These are phyloP conservation scores for Dendroctonus ponderosae DNA, from an alignment of 1,140 invertebrate species.

Conservation along the genomic window DNA sequence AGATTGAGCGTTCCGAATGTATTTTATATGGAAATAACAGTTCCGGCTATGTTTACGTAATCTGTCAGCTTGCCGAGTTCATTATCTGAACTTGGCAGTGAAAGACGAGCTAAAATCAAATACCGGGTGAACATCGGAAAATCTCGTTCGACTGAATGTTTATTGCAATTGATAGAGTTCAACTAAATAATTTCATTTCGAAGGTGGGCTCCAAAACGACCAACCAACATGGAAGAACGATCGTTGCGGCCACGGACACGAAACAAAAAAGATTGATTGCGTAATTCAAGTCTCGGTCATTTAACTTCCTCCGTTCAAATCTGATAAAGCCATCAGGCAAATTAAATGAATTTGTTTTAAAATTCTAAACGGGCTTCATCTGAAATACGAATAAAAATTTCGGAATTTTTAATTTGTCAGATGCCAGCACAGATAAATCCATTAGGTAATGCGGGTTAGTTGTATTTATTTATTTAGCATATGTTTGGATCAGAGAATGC, in stretches of 20 bases:
- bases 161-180: too few relatives aligned
- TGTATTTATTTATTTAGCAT: too few relatives aligned
- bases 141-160: too few relatives aligned
- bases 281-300: conserved; percentile 15
- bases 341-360: conserved; percentile 21
- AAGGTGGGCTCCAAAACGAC: too few relatives aligned
- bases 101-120: not conserved
- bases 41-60: conserved; percentile 12
- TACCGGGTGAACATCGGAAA: too few relatives aligned
- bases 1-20: not conserved
- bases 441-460: too few relatives aligned
- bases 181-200: too few relatives aligned
- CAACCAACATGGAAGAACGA: too few relatives aligned
- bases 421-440: not conserved
- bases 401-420: conserved; percentile 21
- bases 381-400: conserved; percentile 26
- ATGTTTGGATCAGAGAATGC: too few relatives aligned
- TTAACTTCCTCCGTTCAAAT: conserved; percentile 17
- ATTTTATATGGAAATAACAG: conserved; percentile 18
- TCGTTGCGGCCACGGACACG: too few relatives aligned
- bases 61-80: conserved; percentile 15
- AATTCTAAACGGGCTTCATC: conserved; percentile 18
- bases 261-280: conserved; percentile 20
- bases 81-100: conserved; percentile 24
- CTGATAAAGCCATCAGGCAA: conserved; percentile 19